phyloP scores from a whole-genome alignment of 1,140 invertebrate genomes.

The Sarcophaga bullata region DNA sequence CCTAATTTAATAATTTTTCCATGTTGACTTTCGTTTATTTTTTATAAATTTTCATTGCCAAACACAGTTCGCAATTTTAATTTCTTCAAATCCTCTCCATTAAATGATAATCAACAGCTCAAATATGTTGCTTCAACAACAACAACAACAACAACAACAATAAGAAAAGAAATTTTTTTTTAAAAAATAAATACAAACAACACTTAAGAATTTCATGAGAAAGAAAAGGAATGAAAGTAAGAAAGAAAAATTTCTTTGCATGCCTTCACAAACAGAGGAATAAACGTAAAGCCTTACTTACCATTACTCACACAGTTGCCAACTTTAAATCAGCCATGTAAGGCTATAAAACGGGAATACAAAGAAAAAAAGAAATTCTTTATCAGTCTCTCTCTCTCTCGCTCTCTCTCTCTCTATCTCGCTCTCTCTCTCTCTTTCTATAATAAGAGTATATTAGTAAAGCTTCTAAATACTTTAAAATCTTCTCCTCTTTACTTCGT shows the following conservation, averaged over 20 bases:
- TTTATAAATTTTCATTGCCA: neutral
- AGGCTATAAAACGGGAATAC: too few relatives aligned
- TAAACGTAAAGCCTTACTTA: too few relatives aligned
- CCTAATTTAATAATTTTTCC: too few relatives aligned
- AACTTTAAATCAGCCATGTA: too few relatives aligned
- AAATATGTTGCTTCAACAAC: neutral
- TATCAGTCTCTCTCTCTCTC: too few relatives aligned
- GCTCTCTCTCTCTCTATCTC: too few relatives aligned
- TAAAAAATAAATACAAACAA: neutral
- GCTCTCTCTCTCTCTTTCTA: too few relatives aligned
- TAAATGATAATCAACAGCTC: neutral
- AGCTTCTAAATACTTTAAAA: neutral
- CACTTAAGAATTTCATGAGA: neutral
- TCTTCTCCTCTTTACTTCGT: neutral
- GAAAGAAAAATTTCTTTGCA: neutral
- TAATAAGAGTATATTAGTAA: too few relatives aligned
- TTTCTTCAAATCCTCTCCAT: neutral
- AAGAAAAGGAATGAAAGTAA: too few relatives aligned
- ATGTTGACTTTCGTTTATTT: too few relatives aligned
- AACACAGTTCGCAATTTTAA: neutral
- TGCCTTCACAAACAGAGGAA: neutral
- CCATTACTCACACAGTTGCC: too few relatives aligned
- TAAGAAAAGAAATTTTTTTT: neutral
- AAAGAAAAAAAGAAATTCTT: too few relatives aligned
- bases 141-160: neutral